Evolutionary conservation across 2,113 vertebrate species (phyloP).

Genomic region (Guaruba guarouba): DNA sequence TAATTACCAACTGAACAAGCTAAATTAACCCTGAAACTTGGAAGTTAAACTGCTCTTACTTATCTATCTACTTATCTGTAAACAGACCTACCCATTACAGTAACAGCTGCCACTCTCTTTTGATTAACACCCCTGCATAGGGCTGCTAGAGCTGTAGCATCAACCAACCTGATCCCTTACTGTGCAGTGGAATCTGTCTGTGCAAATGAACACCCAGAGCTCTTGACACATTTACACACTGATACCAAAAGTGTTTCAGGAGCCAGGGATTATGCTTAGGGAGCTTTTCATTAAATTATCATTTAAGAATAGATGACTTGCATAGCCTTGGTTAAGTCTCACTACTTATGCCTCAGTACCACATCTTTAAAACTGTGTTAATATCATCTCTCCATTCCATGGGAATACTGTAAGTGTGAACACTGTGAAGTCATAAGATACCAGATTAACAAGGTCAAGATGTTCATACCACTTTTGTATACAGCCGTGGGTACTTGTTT

Average conservation of each 20-base stretch:
- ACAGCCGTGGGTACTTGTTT: neutral
- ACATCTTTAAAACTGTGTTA: neutral
- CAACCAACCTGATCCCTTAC: neutral
- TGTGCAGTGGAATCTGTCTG: neutral
- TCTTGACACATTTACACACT: neutral
- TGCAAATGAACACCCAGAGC: neutral
- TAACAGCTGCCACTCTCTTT: neutral
- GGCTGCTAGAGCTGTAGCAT: neutral
- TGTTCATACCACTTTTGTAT: neutral
- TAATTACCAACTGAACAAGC: neutral
- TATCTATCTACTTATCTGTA: conserved; percentile 2
- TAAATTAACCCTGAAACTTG: conserved; percentile 37
- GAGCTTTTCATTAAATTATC: neutral
- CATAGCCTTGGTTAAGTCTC: neutral
- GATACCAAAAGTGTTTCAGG: neutral
- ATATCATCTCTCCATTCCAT: neutral
- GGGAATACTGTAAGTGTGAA: neutral
- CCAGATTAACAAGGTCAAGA: neutral
- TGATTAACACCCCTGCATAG: neutral
- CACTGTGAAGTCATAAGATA: neutral
- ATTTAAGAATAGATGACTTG: neutral
- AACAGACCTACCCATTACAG: neutral
- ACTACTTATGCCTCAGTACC: neutral
- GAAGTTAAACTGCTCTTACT: conserved; percentile 4
- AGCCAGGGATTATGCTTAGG: neutral